Base-by-base conservation (phyloP, 1,140 invertebrate genomes). In the Papilio polyxenes region DNA sequence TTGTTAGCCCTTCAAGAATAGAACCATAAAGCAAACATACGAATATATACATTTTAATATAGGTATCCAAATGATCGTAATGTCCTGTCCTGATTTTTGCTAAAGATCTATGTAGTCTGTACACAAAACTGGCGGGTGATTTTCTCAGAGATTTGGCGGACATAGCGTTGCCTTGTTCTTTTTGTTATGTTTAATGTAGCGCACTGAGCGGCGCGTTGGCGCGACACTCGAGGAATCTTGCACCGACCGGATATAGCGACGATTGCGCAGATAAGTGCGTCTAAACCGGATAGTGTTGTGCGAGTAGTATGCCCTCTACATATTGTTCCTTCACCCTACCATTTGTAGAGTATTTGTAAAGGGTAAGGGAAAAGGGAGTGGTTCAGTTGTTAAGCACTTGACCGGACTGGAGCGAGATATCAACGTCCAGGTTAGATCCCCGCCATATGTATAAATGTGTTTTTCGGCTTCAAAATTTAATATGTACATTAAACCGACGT, bases 131-230 rank as follows among this genome's bases (percentile, higher is more conserved):
- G 82, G 75, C 83, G 82, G 74, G 81, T 76, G 81, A 80, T 74
- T 82, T 87, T 86, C 83, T 85, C 83, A 83, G 75, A 74, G 79
- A 83, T 87, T 85, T 84, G 75, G 75, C 82, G 83, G 79, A 85
- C 75, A 80, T 75, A 76, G 79, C 75, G 75, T 11, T 85, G 74
- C 65, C 11, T 82, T 65, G 82, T 80, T 83, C 40, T 81, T 81
- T 83, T 84, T 85, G 81, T 83, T 62, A 17, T 31, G 81, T 85
- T 85, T 83, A 83, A 81, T 83, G 78, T 75, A 82, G 77, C 79
- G 82, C 65, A 82, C 83, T 81, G 72, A 83, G 59, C 77, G 80
- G 80, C 17, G 51, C 77, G 80, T 76, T 17, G 51, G 51, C 79
- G 84, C 80, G 59, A 76, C 53, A 74, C 82, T 37, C 72, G 17